Evolutionary conservation across 2,888 invertebrate genomes (phyloP).

Genomic region (Steromphala cineraria): DNA sequence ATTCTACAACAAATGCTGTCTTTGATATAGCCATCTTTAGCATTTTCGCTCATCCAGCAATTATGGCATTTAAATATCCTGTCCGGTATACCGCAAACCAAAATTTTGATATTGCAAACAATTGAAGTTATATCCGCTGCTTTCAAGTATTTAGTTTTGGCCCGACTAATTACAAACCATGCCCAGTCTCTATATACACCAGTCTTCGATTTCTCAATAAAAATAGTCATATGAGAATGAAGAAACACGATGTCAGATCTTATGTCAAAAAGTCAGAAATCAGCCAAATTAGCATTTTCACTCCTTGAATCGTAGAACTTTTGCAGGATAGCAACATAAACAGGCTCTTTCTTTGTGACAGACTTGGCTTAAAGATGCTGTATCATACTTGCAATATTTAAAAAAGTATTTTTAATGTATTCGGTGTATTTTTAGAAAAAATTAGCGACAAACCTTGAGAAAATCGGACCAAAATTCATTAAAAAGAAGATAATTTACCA

Average conservation of each 20-base stretch:
- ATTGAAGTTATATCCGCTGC: constrained; percentile 7
- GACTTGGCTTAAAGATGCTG: too few relatives aligned
- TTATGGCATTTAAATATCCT: constrained; percentile 28
- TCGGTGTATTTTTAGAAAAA: too few relatives aligned
- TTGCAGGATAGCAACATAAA: constrained; percentile 2
- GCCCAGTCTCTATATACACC: constrained; percentile 29
- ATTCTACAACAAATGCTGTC: background rate
- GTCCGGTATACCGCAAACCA: constrained; percentile 22
- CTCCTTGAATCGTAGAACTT: constrained; percentile 1
- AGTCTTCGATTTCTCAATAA: constrained; percentile 31
- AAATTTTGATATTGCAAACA: constrained; percentile 24
- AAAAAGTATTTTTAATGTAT: too few relatives aligned
- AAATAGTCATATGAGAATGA: constrained; percentile 14
- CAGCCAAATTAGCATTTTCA: background rate
- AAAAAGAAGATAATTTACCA: too few relatives aligned
- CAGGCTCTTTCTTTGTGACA: constrained; percentile 30
- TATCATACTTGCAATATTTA: too few relatives aligned
- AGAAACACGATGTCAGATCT: constrained; percentile 23
- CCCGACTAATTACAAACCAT: constrained; percentile 22
- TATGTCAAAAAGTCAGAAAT: constrained; percentile 23
- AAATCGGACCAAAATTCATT: too few relatives aligned
- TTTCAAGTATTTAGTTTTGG: constrained; percentile 8
- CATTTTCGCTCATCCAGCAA: constrained; percentile 7
- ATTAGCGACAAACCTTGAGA: too few relatives aligned
- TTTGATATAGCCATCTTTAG: constrained; percentile 14